Evolutionary conservation across 2,888 invertebrate genomes (phyloP), one percentile per base, ranked within the genome.

Genomic region (Cylloceria caligata): DNA sequence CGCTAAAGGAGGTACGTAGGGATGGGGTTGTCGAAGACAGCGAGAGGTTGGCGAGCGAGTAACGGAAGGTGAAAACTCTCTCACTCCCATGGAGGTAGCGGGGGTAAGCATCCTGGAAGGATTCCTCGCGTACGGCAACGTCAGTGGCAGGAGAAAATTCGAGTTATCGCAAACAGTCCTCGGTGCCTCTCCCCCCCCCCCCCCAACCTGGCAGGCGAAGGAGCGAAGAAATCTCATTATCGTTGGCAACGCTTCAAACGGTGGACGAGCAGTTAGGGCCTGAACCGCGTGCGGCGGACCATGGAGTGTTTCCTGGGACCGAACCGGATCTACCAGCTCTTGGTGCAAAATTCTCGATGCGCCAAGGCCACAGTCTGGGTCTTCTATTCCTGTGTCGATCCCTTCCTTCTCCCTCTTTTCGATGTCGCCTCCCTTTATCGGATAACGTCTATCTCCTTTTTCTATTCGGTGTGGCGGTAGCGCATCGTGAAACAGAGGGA

Each of bases 171-270:
- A 47, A 67, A 47, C 19, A 39, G 69, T 69, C 39, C 27, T 67
- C 4, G 27, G 55, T 55, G 24, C n/a, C 27, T 21, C 24, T 7
- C 27, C n/a, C n/a, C n/a, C n/a, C n/a, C n/a, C n/a, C n/a, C n/a
- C n/a, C n/a, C n/a, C n/a, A n/a, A n/a, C n/a, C 27, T 2, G 57
- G 55, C 39, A 55, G 64, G 19, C 68, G 69, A 73, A 73, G 57
- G 47, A 65, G 55, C 9, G 68, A 45, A 16, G 49, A 80, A 80
- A 83, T 77, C 57, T 83, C 65, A 64, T 83, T 80, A 80, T 71
- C 80, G 64, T 62, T 34, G 52, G 47, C 73, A 69, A 47, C 34
- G 73, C 76, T 76, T 34, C 42, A 67, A 67, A 69, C 62, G 47
- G 34, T 42, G 60, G 9, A 34, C 57, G 65, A 52, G 24, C 24